Evolutionary conservation across 2,113 vertebrate species (phyloP), one percentile per base, ranked within the genome.

Genomic region (Protobothrops flavoviridis): DNA sequence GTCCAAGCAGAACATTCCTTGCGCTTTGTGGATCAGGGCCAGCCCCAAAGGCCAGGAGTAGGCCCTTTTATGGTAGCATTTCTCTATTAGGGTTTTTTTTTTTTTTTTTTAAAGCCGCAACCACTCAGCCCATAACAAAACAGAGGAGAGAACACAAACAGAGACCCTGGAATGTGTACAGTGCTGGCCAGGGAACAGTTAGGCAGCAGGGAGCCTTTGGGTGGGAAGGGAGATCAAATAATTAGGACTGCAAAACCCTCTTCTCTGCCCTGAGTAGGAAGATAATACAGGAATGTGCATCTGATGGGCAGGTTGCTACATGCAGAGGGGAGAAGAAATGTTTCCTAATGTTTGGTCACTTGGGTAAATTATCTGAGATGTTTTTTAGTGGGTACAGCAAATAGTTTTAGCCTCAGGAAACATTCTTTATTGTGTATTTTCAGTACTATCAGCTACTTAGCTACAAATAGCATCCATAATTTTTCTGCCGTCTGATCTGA

Each of bases 11-110:
- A 97, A 97, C 97, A 97, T 97, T 97, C 97, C 96, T 97, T 95
- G 96, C 95, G 95, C 95, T 95, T 94, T 95, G 95, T 96, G 96
- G 94, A 92, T 92, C 0, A 0, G 93, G 95, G 96, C 97, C 97
- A 97, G 96, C 87, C 3, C 96, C 64, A 95, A 95, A 90, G 96
- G 96, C 96, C 94, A 96, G 96, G 96, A 89, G 96, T 97, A 97
- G 97, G 96, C 95, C 97, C 97, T 97, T 97, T 97, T 97, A 97
- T 97, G 97, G 97, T 97, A 97, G 94, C 90, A 92, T 97, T 97
- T 97, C 94, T 97, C 95, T 94, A 95, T 96, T 97, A 97, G 94
- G 96, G 95, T 96, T 52, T 29, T 23, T 53, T 56, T 56, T 23
- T 53, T 56, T 56, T 56, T 56, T 56, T 56, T 56, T 56, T 56